Evolutionary conservation across 2,888 invertebrate species (phyloP).

Genomic region (Brachyptera putata): DNA sequence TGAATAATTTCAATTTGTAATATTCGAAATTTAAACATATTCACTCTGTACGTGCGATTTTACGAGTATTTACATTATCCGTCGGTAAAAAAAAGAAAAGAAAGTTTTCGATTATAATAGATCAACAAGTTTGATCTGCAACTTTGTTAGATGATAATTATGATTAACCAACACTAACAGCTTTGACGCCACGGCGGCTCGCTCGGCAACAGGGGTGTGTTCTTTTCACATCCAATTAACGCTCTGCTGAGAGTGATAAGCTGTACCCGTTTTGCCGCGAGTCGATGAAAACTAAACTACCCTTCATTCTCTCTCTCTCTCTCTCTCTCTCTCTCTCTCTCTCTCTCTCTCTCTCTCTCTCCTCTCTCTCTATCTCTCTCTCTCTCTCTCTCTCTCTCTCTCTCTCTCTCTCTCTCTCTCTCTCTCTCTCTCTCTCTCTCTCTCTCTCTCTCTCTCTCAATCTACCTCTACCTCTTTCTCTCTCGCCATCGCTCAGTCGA

Average conservation of each 20-base stretch:
- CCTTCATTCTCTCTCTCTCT: too few relatives aligned
- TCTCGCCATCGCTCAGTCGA: conserved; percentile 32
- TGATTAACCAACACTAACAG: conserved; percentile 25
- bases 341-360: too few relatives aligned
- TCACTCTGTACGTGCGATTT: neutral
- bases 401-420: too few relatives aligned
- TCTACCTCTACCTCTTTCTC: conserved; percentile 31
- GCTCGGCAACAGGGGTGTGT: neutral
- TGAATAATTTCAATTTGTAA: too few relatives aligned
- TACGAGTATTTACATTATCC: neutral
- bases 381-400: too few relatives aligned
- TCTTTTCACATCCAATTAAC: conserved; percentile 28
- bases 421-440: too few relatives aligned
- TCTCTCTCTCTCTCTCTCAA: neutral
- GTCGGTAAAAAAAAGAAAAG: neutral
- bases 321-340: too few relatives aligned
- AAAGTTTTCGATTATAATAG: neutral
- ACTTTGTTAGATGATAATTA: too few relatives aligned
- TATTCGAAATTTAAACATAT: too few relatives aligned
- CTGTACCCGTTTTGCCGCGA: neutral
- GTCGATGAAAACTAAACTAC: neutral
- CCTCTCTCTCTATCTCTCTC: too few relatives aligned
- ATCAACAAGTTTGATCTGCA: conserved; percentile 1
- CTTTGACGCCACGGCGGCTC: conserved; percentile 9
- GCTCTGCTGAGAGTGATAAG: conserved; percentile 28